These are phyloP conservation scores for Diachasmimorpha longicaudata DNA, from an alignment of 1,140 invertebrate species.

Conservation along the genomic window DNA sequence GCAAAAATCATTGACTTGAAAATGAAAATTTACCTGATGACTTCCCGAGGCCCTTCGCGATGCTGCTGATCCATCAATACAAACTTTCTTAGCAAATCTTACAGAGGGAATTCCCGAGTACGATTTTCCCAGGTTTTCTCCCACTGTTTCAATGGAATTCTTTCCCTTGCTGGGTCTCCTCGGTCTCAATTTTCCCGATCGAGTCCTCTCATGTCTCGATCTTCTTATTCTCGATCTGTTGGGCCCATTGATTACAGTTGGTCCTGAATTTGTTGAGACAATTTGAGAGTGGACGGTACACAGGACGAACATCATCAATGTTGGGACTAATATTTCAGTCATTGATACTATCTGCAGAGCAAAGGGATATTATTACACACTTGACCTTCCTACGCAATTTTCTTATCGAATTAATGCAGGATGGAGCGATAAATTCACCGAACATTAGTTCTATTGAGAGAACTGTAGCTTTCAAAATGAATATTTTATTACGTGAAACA, in stretches of 20 bases:
- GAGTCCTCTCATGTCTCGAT: conserved; percentile 46
- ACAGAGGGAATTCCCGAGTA: conserved; percentile 49
- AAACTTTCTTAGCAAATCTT: conserved; percentile 55
- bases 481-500: no score
- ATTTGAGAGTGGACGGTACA: conserved; percentile 92
- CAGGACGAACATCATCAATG: conserved; percentile 79
- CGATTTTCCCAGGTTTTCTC: conserved; percentile 43
- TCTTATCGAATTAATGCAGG: background rate
- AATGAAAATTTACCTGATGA: background rate
- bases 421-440: background rate
- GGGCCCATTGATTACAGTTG: conserved; percentile 45
- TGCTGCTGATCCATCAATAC: conserved; percentile 43
- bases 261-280: conserved; percentile 73
- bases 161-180: conserved; percentile 54
- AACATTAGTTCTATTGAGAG: no score
- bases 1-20: background rate
- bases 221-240: conserved; percentile 48
- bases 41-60: conserved; percentile 17
- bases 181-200: conserved; percentile 50
- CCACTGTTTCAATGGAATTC: conserved; percentile 52
- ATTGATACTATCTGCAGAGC: conserved; percentile 61
- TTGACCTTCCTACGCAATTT: background rate
- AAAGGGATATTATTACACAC: background rate
- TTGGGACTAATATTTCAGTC: conserved; percentile 78
- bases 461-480: no score